phyloP scores from a whole-genome alignment of 2,797 vertebrate species.

The Anguilla anguilla region DNA sequence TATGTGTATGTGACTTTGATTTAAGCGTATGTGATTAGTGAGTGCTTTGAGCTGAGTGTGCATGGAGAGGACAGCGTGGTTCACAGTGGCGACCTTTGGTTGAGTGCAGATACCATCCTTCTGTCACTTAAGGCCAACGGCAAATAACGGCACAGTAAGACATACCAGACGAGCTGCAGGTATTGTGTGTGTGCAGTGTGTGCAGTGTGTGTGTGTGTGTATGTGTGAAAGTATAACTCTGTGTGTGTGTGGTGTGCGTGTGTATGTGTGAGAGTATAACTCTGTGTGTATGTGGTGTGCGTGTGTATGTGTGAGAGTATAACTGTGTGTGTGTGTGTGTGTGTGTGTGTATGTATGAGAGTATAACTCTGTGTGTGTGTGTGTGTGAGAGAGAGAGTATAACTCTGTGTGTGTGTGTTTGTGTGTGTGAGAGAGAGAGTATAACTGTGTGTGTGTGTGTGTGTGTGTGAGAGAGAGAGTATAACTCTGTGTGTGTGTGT shows the following conservation, averaged over 20 bases:
- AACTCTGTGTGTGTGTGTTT: too few relatives aligned
- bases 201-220: slow-evolving; percentile 14
- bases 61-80: neutral
- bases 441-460: too few relatives aligned
- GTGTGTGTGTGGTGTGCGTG: too few relatives aligned
- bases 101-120: neutral
- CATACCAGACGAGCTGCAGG: neutral
- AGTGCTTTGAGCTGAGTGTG: neutral
- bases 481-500: slow-evolving; percentile 42
- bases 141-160: neutral
- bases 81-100: slow-evolving; percentile 16
- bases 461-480: too few relatives aligned
- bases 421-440: too few relatives aligned
- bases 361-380: neutral
- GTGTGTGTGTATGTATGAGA: neutral
- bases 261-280: too few relatives aligned
- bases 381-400: neutral
- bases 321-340: too few relatives aligned
- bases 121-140: slow-evolving; percentile 7
- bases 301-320: too few relatives aligned
- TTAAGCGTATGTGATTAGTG: neutral
- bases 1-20: too few relatives aligned
- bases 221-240: slow-evolving; percentile 37
- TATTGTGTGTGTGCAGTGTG: neutral
- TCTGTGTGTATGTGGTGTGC: too few relatives aligned